phyloP scores from a whole-genome alignment of 23 tunicate species.

The Pegea sp. region DNA sequence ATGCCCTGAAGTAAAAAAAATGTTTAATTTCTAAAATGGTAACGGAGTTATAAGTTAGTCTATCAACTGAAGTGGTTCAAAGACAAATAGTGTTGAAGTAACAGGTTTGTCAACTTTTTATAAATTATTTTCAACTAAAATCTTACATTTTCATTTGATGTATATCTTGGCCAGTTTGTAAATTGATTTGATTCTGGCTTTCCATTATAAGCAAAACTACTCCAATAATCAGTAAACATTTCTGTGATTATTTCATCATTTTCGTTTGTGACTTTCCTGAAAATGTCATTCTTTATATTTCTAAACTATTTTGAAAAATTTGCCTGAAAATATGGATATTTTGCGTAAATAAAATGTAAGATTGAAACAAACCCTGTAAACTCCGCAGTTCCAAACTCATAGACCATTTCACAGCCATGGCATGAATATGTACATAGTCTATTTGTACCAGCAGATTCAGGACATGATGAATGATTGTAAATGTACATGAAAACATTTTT shows the following conservation, averaged over 20 bases:
- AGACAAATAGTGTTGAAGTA: too few species aligned
- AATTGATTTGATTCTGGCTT: background rate
- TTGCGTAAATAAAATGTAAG: background rate
- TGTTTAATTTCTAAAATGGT: too few species aligned
- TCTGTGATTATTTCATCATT: background rate
- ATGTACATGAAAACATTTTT: background rate
- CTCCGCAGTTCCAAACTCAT: background rate
- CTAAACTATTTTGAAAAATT: background rate
- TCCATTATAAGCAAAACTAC: background rate
- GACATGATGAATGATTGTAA: background rate
- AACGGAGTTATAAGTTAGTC: too few species aligned
- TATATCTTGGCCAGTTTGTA: background rate
- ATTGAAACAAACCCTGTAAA: background rate
- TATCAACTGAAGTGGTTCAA: too few species aligned
- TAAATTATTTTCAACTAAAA: too few species aligned
- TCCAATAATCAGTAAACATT: background rate
- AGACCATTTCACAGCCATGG: background rate
- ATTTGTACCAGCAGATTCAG: background rate
- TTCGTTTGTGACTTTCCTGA: background rate
- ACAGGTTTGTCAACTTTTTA: too few species aligned
- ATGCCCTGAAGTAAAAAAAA: too few species aligned
- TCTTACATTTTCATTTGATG: background rate
- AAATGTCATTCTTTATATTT: background rate
- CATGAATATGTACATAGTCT: background rate
- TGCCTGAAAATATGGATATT: background rate